Conservation (phyloP, 2,888 invertebrate species). For the Nymphalis polychloros region DNA sequence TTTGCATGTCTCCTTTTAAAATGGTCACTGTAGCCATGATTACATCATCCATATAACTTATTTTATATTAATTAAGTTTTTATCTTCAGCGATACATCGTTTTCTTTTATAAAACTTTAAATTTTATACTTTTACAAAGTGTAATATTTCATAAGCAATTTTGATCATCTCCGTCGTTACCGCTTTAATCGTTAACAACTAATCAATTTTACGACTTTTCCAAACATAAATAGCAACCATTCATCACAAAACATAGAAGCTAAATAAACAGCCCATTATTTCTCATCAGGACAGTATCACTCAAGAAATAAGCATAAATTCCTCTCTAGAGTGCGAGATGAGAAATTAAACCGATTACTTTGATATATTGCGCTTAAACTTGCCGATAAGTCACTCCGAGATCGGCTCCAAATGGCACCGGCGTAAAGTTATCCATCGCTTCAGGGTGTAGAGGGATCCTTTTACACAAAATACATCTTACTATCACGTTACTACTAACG, state of each 20-base stretch:
- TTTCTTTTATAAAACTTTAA: no score
- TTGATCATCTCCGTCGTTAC: not conserved
- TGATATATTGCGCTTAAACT: conserved; percentile 79
- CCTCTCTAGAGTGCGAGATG: conserved; percentile 70
- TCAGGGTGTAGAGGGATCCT: conserved; percentile 37
- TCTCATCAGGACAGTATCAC: conserved; percentile 63
- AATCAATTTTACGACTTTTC: not conserved
- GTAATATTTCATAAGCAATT: no score
- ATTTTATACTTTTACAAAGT: no score
- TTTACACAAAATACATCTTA: conserved; percentile 12
- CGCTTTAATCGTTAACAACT: not conserved
- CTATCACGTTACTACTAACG: not conserved
- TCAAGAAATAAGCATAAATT: conserved; percentile 70
- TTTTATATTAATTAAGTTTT: no score
- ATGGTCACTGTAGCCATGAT: no score
- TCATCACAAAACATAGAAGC: conserved; percentile 9
- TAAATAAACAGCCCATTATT: conserved; percentile 42
- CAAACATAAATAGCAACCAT: conserved; percentile 15
- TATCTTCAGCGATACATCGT: no score
- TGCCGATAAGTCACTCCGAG: conserved; percentile 77
- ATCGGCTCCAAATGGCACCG: conserved; percentile 76
- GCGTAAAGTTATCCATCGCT: conserved; percentile 76
- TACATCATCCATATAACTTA: no score
- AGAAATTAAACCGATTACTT: conserved; percentile 81
- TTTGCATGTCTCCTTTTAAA: no score